Conservation (phyloP, 2,113 vertebrate species). For the Planiliza haematocheilus region DNA sequence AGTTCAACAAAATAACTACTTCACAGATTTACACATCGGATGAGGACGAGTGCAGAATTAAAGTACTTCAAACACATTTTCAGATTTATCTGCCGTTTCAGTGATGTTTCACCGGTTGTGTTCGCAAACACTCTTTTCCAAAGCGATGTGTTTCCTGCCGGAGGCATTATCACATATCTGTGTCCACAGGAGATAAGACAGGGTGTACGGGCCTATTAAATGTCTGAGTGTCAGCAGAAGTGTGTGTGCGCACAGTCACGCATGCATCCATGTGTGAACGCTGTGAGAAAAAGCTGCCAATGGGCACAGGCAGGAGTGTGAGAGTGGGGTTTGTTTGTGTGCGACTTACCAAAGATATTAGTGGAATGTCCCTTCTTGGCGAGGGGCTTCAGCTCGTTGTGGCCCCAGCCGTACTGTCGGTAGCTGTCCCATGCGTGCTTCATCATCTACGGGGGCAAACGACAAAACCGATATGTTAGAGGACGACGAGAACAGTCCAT, state of each 20-base stretch:
- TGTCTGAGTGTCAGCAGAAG: slow-evolving; percentile 1
- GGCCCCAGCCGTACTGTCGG: slow-evolving; percentile 95
- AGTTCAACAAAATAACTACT: neutral
- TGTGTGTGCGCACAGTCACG: slow-evolving; percentile 2
- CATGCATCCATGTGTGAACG: slow-evolving; percentile 30
- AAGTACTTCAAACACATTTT: neutral
- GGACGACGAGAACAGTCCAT: too few relatives aligned
- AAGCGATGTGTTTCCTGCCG: slow-evolving; percentile 31
- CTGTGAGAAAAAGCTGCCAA: slow-evolving; percentile 30
- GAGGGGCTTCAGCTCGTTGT: slow-evolving; percentile 98
- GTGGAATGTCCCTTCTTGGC: slow-evolving; percentile 99
- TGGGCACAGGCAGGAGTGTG: slow-evolving; percentile 13
- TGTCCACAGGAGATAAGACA: slow-evolving; percentile 15
- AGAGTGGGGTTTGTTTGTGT: slow-evolving; percentile 20
- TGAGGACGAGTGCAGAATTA: neutral
- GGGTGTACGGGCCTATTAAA: neutral
- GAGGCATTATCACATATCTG: slow-evolving; percentile 43
- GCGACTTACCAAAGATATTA: slow-evolving; percentile 96
- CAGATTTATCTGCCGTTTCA: neutral
- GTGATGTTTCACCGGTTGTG: neutral
- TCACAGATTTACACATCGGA: neutral
- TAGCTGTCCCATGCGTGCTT: slow-evolving; percentile 99
- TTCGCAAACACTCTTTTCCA: neutral
- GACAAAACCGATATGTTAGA: slow-evolving; percentile 11
- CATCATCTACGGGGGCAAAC: slow-evolving; percentile 90